Percentiles rank a stretch among this genome's conserved stretches.
phyloP scores from a whole-genome alignment of 2,113 vertebrate genomes.

The Silurus glanis region DNA sequence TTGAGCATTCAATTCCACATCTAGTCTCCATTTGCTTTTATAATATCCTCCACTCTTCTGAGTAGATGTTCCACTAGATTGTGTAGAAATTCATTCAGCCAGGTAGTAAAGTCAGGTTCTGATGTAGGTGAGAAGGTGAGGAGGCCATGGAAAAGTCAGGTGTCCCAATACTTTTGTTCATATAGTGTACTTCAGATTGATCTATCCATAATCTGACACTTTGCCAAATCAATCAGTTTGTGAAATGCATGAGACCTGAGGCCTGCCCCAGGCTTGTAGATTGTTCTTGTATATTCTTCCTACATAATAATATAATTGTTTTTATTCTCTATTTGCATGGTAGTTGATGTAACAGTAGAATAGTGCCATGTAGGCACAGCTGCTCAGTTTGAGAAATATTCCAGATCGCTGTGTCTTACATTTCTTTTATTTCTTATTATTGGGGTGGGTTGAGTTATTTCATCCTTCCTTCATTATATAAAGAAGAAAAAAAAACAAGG shows the following conservation, averaged over 20 bases:
- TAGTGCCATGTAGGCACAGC: conserved; percentile 42
- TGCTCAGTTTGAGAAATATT: not conserved
- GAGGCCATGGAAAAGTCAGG: too few relatives aligned
- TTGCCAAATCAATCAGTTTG: conserved; percentile 15
- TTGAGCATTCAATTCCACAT: too few relatives aligned
- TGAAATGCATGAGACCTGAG: not conserved
- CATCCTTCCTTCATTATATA: conserved; percentile 29
- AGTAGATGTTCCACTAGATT: too few relatives aligned
- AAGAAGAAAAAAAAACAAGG: conserved; percentile 54
- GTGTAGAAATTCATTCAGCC: too few relatives aligned
- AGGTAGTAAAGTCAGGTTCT: too few relatives aligned
- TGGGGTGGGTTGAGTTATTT: conserved; percentile 36
- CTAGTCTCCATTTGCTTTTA: too few relatives aligned
- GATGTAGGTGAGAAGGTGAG: too few relatives aligned
- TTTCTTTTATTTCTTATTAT: conserved; percentile 35
- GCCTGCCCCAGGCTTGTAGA: conserved; percentile 17
- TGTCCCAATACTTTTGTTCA: too few relatives aligned
- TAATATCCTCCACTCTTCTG: too few relatives aligned
- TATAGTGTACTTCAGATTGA: not conserved
- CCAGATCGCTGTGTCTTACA: not conserved
- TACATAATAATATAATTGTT: conserved; percentile 48
- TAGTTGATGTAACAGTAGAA: conserved; percentile 47
- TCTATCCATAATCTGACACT: not conserved
- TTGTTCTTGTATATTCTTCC: conserved; percentile 58
- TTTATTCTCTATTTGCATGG: conserved; percentile 53